Evolutionary conservation across 2,888 invertebrate genomes (phyloP).

Genomic region (Mimumesa dahlbomi): DNA sequence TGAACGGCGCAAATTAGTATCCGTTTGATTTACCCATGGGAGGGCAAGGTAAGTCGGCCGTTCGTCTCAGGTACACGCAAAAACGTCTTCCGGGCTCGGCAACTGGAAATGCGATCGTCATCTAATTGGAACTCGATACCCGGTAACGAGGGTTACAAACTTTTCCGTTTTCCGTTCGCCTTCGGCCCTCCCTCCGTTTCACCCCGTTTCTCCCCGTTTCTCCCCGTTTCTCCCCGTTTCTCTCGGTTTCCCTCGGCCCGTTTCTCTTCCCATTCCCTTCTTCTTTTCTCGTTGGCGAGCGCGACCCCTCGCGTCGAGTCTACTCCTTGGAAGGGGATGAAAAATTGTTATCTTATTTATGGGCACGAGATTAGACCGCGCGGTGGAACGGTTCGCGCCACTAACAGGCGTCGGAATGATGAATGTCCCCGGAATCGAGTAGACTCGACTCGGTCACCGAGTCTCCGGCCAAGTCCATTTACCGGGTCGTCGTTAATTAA

Average conservation of each 20-base stretch:
- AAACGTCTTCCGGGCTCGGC: conserved; percentile 62
- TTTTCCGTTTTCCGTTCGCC: conserved; percentile 70
- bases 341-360: conserved; percentile 79
- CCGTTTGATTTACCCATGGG: conserved; percentile 73
- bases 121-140: conserved; percentile 79
- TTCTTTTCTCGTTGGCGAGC: conserved; percentile 41
- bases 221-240: conserved; percentile 8
- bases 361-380: conserved; percentile 71
- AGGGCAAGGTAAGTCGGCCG: conserved; percentile 59
- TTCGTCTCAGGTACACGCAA: conserved; percentile 67
- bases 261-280: conserved; percentile 33
- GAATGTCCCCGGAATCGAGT: conserved; percentile 66
- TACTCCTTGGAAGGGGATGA: conserved; percentile 66
- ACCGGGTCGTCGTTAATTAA: conserved; percentile 53
- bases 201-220: conserved; percentile 6
- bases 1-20: conserved; percentile 74
- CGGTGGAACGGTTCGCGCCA: conserved; percentile 60
- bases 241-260: conserved; percentile 30
- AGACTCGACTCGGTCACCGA: conserved; percentile 27
- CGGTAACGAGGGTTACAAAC: conserved; percentile 78
- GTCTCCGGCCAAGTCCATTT: conserved; percentile 44
- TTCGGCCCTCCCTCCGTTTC: conserved; percentile 42
- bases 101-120: conserved; percentile 76
- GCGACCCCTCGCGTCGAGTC: conserved; percentile 58
- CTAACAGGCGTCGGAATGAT: conserved; percentile 71